Evolutionary conservation across 2,113 vertebrate species (phyloP), one percentile per base, ranked within the genome.

Genomic region (Rhinichthys klamathensis): DNA sequence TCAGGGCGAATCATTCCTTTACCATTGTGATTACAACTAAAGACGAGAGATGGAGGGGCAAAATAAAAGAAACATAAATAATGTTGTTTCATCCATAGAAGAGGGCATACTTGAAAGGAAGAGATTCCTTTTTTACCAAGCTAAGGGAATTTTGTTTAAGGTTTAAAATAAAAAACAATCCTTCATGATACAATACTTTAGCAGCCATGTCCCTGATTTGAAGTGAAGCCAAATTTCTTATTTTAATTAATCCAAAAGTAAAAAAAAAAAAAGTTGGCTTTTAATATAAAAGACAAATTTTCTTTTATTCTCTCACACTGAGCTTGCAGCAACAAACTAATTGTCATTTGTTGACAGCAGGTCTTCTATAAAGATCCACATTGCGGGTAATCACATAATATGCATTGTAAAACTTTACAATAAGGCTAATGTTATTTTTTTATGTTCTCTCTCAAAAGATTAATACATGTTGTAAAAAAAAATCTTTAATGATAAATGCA

Each of bases 11-110:
- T 21, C 23, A 23, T 80, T 49, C 41, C 44, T 27, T 69, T 32
- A 80, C 78, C 15, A 49, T 7, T 30, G 61, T 81, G 80, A 51
- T 81, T 69, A 67, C 41, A 81, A 35, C 60, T 81, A 18, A 81
- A 81, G 61, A 81, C 1, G 27, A 30, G 60, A 81, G 44, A 69
- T 12, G 8, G 60, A 49, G 60, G 30, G 15, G 44, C 13, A 49
- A 13, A 21, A 18, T 67, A 30, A 32, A 49, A 67, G 0, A 81
- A 61, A 80, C 51, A 81, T 81, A 30, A 67, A 67, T 81, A 81
- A 81, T 67, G 61, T 67, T 23, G 78, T 81, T 81, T 81, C 41
- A 81, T 81, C 15, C n/a, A 63, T 21, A 23, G 16, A 49, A 51
- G 27, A 69, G 61, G 4, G 49, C 10, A 69, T 10, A 18, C 60